Percentiles rank a stretch among this genome's conserved stretches.
Conservation (phyloP, 1,140 invertebrate species). For the Pogonomyrmex californicus region DNA sequence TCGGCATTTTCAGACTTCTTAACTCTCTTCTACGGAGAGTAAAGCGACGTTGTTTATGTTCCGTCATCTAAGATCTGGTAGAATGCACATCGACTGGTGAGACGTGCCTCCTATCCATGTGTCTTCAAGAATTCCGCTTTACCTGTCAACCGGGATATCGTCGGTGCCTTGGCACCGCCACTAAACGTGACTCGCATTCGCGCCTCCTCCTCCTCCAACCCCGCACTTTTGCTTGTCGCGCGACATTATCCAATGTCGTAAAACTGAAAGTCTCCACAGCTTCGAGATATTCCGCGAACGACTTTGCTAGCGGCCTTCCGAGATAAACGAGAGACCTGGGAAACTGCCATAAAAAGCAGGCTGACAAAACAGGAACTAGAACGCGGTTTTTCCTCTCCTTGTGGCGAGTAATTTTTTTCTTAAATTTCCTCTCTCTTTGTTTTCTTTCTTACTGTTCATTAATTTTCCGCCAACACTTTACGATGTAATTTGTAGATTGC, state of each 20-base stretch:
- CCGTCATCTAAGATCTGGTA: conserved; percentile 59
- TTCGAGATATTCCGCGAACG: conserved; percentile 38
- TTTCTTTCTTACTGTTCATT: background rate
- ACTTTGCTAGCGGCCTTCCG: conserved; percentile 11
- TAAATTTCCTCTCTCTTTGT: background rate
- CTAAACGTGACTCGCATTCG: conserved; percentile 61
- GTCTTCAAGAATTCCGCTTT: conserved; percentile 58
- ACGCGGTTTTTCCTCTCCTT: background rate
- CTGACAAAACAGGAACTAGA: background rate
- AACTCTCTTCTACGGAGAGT: conserved; percentile 19
- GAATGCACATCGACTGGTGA: conserved; percentile 40
- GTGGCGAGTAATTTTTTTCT: background rate
- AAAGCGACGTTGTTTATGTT: conserved; percentile 52
- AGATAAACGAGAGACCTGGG: conserved; percentile 25
- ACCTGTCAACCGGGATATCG: conserved; percentile 51
- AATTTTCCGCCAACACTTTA: background rate
- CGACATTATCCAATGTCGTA: conserved; percentile 55
- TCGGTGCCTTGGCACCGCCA: conserved; percentile 20
- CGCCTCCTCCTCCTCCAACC: background rate
- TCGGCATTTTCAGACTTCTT: conserved; percentile 14
- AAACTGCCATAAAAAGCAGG: background rate
- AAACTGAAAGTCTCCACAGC: conserved; percentile 37
- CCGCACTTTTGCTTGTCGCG: conserved; percentile 45
- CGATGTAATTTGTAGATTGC: background rate
- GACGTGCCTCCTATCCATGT: conserved; percentile 24